phyloP scores from a whole-genome alignment of 2,888 invertebrate genomes.

The Ditula angustiorana region DNA sequence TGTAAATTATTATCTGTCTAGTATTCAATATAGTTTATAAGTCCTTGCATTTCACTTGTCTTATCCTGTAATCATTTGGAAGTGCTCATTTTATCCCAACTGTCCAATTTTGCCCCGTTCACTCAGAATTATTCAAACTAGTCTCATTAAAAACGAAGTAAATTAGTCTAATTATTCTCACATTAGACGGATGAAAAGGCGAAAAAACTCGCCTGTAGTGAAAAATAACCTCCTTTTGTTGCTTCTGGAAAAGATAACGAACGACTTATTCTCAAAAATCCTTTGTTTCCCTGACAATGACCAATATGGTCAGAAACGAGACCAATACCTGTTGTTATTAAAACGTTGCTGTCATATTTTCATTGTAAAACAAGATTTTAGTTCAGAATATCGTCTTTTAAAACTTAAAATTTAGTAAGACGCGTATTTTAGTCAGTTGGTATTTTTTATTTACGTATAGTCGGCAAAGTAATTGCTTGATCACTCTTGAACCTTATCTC shows the following conservation, averaged over 20 bases:
- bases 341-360: background rate
- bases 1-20: too few relatives aligned
- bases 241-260: background rate
- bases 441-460: too few relatives aligned
- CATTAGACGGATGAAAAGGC: constrained; percentile 16
- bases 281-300: background rate
- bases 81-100: background rate
- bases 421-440: too few relatives aligned
- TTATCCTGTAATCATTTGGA: too few relatives aligned
- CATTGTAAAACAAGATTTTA: background rate
- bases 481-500: background rate
- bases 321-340: background rate
- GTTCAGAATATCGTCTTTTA: background rate
- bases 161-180: constrained; percentile 14
- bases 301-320: background rate
- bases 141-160: constrained; percentile 9
- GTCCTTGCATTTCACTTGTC: too few relatives aligned
- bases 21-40: too few relatives aligned
- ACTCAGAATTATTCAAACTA: constrained; percentile 20
- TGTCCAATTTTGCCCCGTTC: constrained; percentile 10
- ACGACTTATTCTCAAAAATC: background rate
- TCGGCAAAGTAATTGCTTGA: too few relatives aligned
- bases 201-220: background rate
- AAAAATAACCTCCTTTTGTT: background rate
- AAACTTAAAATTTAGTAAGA: too few relatives aligned